Percentiles rank a stretch among this genome's conserved stretches.
These are phyloP conservation scores for Penelope pileata DNA, from an alignment of 2,113 vertebrate genomes.

Conservation along the genomic window DNA sequence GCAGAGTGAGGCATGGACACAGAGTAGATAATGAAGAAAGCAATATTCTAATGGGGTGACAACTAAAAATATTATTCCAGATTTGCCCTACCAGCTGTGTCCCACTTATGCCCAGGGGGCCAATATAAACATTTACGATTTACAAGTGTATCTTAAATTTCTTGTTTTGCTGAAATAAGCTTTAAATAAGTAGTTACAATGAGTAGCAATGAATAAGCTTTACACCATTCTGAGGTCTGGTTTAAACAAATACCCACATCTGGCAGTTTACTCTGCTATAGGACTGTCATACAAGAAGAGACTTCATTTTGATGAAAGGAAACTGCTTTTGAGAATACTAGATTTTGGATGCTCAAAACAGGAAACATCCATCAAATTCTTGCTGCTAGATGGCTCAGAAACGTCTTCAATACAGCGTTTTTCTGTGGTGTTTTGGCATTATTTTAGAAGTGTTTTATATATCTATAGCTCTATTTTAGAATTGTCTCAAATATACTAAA, in stretches of 20 bases:
- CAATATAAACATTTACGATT: not conserved
- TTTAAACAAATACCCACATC: not conserved
- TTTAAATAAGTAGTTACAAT: not conserved
- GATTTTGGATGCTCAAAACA: not conserved
- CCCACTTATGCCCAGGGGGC: not conserved
- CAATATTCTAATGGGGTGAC: not conserved
- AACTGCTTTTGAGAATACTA: not conserved
- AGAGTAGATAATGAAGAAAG: not conserved
- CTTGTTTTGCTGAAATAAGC: not conserved
- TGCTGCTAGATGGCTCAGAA: not conserved
- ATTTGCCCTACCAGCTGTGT: not conserved
- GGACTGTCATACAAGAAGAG: not conserved
- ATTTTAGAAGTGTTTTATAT: constrained; percentile 62
- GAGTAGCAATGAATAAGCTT: not conserved
- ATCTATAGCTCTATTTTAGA: constrained; percentile 76
- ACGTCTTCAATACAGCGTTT: not conserved
- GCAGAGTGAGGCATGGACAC: not conserved
- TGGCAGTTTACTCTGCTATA: not conserved
- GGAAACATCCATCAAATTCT: not conserved
- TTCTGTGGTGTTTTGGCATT: constrained; percentile 40
- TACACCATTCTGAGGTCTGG: not conserved
- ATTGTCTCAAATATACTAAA: constrained; percentile 73
- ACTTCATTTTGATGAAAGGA: not conserved
- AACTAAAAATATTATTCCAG: not conserved
- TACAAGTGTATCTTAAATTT: not conserved